phyloP scores from a whole-genome alignment of 1,140 invertebrate species.

The Adoxophyes honmai region DNA sequence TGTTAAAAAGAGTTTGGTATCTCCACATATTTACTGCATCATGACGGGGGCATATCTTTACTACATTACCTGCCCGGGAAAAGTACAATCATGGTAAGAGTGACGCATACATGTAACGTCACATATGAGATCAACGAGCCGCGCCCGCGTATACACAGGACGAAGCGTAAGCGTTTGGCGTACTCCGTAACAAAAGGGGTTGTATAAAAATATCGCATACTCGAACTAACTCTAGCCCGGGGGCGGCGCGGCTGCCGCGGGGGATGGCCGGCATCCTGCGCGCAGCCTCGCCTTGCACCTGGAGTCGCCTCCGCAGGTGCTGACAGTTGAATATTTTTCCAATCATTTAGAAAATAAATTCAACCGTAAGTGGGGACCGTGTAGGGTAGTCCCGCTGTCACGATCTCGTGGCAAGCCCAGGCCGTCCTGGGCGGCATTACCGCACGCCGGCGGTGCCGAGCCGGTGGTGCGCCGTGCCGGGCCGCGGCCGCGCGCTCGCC shows the following conservation, averaged over 20 bases:
- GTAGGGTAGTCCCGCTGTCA: too few relatives aligned
- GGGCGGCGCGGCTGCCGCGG: neutral
- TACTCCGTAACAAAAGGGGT: neutral
- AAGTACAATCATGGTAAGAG: constrained; percentile 8
- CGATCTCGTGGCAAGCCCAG: neutral
- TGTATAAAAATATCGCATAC: constrained; percentile 26
- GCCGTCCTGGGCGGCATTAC: constrained; percentile 26
- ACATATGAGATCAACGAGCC: constrained; percentile 43
- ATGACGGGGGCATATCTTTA: constrained; percentile 37
- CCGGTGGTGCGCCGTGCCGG: constrained; percentile 43
- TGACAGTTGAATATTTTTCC: too few relatives aligned
- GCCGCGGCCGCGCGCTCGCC: constrained; percentile 29
- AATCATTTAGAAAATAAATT: too few relatives aligned
- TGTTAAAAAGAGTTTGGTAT: constrained; percentile 31
- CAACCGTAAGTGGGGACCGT: too few relatives aligned
- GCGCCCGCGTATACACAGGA: constrained; percentile 19
- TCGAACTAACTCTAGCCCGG: neutral
- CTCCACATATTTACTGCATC: constrained; percentile 28
- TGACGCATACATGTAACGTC: neutral
- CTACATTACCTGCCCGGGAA: neutral
- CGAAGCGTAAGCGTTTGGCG: constrained; percentile 12
- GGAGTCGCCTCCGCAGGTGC: too few relatives aligned
- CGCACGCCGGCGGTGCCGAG: constrained; percentile 59
- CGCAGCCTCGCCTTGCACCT: neutral
- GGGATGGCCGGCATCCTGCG: neutral